A percentile compares a stretch with the other conserved stretches of the same genome.
phyloP scores from a whole-genome alignment of 2,797 vertebrate species.

The Geotrypetes seraphini region DNA sequence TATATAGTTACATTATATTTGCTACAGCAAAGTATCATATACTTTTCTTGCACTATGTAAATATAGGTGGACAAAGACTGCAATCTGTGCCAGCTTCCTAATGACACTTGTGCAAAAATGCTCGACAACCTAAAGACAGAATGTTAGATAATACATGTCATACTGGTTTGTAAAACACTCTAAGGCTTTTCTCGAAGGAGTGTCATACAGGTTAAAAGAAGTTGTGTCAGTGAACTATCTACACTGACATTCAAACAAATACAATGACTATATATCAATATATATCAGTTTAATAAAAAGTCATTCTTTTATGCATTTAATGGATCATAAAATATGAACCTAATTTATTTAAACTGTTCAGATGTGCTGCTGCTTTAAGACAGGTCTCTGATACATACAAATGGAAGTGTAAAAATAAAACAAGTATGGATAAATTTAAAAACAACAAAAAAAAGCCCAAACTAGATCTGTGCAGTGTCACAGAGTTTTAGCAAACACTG shows the following conservation, averaged over 20 bases:
- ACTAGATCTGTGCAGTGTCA: conserved; percentile 58
- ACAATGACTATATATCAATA: conserved; percentile 42
- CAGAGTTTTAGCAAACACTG: conserved; percentile 72
- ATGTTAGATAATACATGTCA: conserved; percentile 55
- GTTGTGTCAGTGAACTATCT: conserved; percentile 51
- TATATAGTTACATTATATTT: conserved; percentile 90
- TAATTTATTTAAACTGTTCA: conserved; percentile 63
- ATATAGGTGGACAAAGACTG: conserved; percentile 65
- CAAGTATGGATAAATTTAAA: conserved; percentile 46
- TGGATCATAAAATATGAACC: conserved; percentile 46
- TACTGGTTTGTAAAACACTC: conserved; percentile 49
- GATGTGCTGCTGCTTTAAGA: conserved; percentile 84
- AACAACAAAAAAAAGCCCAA: conserved; percentile 51
- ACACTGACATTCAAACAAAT: conserved; percentile 41
- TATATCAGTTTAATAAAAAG: conserved; percentile 39
- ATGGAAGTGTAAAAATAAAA: conserved; percentile 79
- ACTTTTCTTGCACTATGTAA: conserved; percentile 81
- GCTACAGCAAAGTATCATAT: conserved; percentile 84
- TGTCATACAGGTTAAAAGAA: conserved; percentile 51
- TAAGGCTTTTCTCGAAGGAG: conserved; percentile 55
- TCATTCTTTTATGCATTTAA: conserved; percentile 37
- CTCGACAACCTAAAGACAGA: conserved; percentile 73
- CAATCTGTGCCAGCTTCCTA: conserved; percentile 60
- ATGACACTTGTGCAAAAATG: conserved; percentile 75
- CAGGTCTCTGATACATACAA: conserved; percentile 46